Evolutionary conservation across 1,140 invertebrate genomes (phyloP), one percentile per base, ranked within the genome.

Genomic region (Pseudomyrmex pallidus): DNA sequence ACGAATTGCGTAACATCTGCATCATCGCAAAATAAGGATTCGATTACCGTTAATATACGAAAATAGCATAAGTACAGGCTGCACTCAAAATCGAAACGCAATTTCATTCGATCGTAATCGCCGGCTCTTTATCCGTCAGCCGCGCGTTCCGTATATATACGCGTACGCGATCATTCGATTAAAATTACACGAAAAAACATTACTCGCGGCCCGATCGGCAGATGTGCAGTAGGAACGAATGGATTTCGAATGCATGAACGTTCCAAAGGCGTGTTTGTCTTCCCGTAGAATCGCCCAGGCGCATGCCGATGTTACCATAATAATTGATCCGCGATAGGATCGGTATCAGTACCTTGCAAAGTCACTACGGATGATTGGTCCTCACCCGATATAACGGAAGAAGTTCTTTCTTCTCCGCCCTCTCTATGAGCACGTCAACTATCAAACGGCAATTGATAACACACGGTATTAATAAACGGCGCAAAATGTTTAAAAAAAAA

Each of bases 121-220:
- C 35, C 20, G 25, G 63, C 17, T 35, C 50, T 52, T 86, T 86
- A 86, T 88, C 78, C 50, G 56, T 20, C 12, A 44, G 25, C 46
- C 46, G 74, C 73, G 85, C 54, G 59, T 74, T 66, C 80, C 56
- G 52, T 10, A 35, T 86, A 35, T 86, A 62, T 35, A 35, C 35
- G 35, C 35, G 35, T 35, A 35, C 35, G 35, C 59, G 86, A 87
- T 89, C 85, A 86, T 78, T 82, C 85, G 82, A 89, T 89, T 89
- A 89, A 89, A 89, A 89, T 86, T 89, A 82, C 85, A 80, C 82
- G 72, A 84, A 62, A 62, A 72, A 64, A 35, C 80, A 72, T 76
- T 64, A 80, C 66, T 25, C 76, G 76, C 76, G 76, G 13, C 8
- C 46, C 46, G 83, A 73, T 82, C 73, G 64, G 80, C 84, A 86